Evolutionary conservation across 2,113 vertebrate genomes (phyloP), one percentile per base, ranked within the genome.

Genomic region (Carassius auratus): DNA sequence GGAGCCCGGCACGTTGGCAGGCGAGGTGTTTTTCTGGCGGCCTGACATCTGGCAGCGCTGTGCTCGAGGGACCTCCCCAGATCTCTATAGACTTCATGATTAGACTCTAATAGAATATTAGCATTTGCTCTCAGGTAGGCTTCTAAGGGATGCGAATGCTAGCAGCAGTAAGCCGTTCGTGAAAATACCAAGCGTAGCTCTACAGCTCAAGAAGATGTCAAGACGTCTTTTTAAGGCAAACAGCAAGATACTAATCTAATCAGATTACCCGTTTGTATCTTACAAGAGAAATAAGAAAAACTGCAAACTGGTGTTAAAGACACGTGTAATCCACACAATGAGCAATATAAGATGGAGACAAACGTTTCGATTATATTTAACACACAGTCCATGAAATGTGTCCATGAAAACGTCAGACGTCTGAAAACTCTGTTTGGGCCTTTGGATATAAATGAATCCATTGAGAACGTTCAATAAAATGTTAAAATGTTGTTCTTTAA

Each of bases 401-500:
- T 59, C 14, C 19, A 21, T 59, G 17, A 59, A 78, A 13, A 17
- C 17, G 62, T 30, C 15, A 30, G 61, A 55, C 36, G 55, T 45
- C 38, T 73, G 21, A 73, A 45, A 48, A 9, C 61, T 78, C 21
- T 38, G 30, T 48, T 82, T 81, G 76, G 83, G 84, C 84, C 90
- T 90, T 64, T 23, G 10, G 3, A 57, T 74, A 90, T 84, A 91
- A 84, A 89, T 82, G 86, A 83, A 93, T 86, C 91, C 91, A 94
- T 91, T 89, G 89, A 94, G 93, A 93, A 93, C 90, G 89, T 93
- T 90, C 92, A 94, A 95, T 92, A 93, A 96, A 97, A 96, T 95
- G 94, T 97, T 96, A 95, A 96, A 96, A 94, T 95, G 71, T 91
- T 91, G 93, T 94, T 97, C 94, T 96, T 98, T 97, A 96, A 96